These are phyloP conservation scores for Drosophila triauraria DNA, from an alignment of 1,140 invertebrate genomes.

Conservation along the genomic window DNA sequence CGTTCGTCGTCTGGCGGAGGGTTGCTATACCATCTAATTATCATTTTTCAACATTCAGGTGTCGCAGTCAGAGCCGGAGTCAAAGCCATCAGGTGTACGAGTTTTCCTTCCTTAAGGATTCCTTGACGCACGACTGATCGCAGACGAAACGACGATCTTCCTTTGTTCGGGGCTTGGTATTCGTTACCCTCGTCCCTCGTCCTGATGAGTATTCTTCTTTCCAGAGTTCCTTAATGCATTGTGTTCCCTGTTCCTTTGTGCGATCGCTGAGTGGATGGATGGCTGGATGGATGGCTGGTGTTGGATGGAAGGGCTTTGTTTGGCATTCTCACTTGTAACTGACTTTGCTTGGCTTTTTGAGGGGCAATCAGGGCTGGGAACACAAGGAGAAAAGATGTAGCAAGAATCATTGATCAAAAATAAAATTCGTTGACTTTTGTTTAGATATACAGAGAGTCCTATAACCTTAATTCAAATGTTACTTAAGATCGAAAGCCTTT, in stretches of 20 bases:
- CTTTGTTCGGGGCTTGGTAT: constrained; percentile 27
- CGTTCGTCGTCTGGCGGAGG: constrained; percentile 43
- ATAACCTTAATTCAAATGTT: background rate
- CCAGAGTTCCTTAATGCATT: constrained; percentile 65
- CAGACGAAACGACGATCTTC: constrained; percentile 50
- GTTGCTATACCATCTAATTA: constrained; percentile 80
- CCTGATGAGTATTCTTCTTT: constrained; percentile 39
- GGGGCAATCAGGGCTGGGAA: constrained; percentile 59
- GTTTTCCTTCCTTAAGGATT: constrained; percentile 61
- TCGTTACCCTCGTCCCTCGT: constrained; percentile 19
- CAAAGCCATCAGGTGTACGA: constrained; percentile 63
- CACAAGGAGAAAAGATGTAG: background rate
- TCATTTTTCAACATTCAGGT: constrained; percentile 71
- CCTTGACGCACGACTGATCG: constrained; percentile 67
- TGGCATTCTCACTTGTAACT: constrained; percentile 27
- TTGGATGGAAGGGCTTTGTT: constrained; percentile 44
- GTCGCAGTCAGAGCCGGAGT: constrained; percentile 53
- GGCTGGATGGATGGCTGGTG: constrained; percentile 32
- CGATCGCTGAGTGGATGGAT: constrained; percentile 34
- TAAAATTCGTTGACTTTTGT: background rate
- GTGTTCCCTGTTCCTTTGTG: constrained; percentile 34
- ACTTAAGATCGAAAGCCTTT: background rate
- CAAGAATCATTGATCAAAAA: no score
- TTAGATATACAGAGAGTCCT: no score
- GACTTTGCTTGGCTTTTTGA: constrained; percentile 36